Percentiles rank a stretch among this genome's conserved stretches.
These are phyloP conservation scores for Crambe crambe DNA, from an alignment of 37 sponge, comb jelly and placozoan species.

Conservation along the genomic window DNA sequence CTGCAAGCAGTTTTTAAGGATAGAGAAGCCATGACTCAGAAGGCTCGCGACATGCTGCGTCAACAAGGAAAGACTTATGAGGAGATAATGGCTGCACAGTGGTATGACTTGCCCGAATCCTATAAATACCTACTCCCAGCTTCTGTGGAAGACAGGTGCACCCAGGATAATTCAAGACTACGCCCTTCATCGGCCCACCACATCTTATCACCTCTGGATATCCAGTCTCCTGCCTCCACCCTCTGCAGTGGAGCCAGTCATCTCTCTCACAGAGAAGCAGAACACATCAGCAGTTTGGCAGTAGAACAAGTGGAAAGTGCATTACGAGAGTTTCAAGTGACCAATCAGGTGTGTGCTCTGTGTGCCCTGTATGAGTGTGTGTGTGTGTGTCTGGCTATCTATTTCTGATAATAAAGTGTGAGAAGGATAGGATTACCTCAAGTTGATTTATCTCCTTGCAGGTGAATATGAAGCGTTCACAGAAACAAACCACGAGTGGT, in stretches of 20 bases:
- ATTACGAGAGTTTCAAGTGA: conserved; percentile 59
- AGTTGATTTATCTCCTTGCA: neutral
- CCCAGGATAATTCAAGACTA: neutral
- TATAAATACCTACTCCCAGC: conserved; percentile 27
- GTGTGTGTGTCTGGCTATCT: neutral
- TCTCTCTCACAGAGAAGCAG: neutral
- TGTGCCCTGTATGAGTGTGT: too few relatives aligned
- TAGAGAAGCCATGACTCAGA: conserved; percentile 40
- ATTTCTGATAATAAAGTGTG: neutral
- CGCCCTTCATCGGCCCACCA: neutral
- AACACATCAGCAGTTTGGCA: conserved; percentile 28
- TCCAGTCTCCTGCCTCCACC: neutral
- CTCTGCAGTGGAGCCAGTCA: neutral
- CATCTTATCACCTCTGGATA: neutral
- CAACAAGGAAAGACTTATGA: conserved; percentile 35
- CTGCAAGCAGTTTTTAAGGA: conserved; percentile 58
- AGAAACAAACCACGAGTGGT: neutral
- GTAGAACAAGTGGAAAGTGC: conserved; percentile 40
- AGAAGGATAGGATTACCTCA: neutral
- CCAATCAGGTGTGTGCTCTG: conserved; percentile 38
- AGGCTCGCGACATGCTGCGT: conserved; percentile 39
- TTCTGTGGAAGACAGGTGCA: neutral
- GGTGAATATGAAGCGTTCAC: conserved; percentile 14
- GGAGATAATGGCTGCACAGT: conserved; percentile 68
- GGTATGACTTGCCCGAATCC: conserved; percentile 69